Conservation (phyloP, 2,113 vertebrate genomes). For the Labeo catla region DNA sequence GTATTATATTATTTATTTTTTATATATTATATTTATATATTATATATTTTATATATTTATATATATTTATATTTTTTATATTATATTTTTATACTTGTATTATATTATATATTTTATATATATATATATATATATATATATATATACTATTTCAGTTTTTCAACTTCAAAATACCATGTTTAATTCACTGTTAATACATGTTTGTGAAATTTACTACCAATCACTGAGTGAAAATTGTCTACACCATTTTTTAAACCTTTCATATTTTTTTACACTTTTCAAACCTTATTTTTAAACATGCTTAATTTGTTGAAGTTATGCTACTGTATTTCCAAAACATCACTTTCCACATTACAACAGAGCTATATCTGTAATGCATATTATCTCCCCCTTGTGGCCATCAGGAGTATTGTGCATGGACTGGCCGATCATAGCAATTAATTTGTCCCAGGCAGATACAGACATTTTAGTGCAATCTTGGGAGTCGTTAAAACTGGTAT, state of each 20-base stretch:
- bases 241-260: not conserved
- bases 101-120: too few species aligned
- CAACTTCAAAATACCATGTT: not conserved
- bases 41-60: too few species aligned
- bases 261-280: not conserved
- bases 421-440: not conserved
- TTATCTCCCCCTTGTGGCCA: slow-evolving; percentile 44
- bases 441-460: not conserved
- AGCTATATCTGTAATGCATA: not conserved
- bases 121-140: too few species aligned
- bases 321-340: not conserved
- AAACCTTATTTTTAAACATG: not conserved
- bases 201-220: not conserved
- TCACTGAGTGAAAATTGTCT: not conserved
- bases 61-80: too few species aligned
- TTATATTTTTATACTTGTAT: too few species aligned
- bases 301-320: not conserved
- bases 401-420: not conserved
- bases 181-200: not conserved
- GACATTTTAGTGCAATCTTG: not conserved
- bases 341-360: not conserved
- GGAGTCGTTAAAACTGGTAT: not conserved
- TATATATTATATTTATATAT: too few species aligned
- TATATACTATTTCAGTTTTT: not conserved
- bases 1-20: too few species aligned